These are phyloP conservation scores for Lagria hirta DNA, from an alignment of 2,888 invertebrate genomes.

Conservation along the genomic window DNA sequence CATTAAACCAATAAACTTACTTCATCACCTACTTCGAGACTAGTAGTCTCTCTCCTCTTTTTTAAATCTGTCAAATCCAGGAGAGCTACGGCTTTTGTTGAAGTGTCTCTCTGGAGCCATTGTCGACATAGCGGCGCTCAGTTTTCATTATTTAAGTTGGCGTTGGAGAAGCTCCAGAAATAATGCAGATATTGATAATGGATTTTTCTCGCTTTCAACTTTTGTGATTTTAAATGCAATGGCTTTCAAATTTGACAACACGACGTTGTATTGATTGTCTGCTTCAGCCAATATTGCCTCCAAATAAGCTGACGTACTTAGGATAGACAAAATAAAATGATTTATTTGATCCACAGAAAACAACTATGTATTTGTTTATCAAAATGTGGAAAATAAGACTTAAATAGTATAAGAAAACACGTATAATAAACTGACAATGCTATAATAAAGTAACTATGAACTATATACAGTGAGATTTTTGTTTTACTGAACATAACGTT, in stretches of 20 bases:
- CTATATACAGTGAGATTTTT: no score
- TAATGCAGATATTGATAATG: slow-evolving; percentile 54
- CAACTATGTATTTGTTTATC: no score
- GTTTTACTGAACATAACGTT: no score
- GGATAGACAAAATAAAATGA: no score
- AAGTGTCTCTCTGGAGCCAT: slow-evolving; percentile 50
- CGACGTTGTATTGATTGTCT: slow-evolving; percentile 26
- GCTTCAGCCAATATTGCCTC: slow-evolving; percentile 14
- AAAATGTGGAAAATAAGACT: no score
- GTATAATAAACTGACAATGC: no score
- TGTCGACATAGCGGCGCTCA: slow-evolving; percentile 46
- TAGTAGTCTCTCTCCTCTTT: slow-evolving; percentile 38
- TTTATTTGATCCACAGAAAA: no score
- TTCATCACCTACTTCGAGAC: slow-evolving; percentile 10
- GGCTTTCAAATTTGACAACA: slow-evolving; percentile 43
- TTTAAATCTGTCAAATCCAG: slow-evolving; percentile 54
- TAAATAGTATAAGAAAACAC: no score
- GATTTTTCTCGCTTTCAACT: slow-evolving; percentile 50
- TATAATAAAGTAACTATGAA: no score
- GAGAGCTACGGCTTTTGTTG: slow-evolving; percentile 45
- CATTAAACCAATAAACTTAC: no score
- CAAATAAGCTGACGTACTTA: no score
- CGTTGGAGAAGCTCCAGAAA: slow-evolving; percentile 50
- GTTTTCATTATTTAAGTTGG: slow-evolving; percentile 54
- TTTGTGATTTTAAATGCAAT: slow-evolving; percentile 47